Conservation (phyloP, 2,888 invertebrate genomes). For the Synergus itoensis region DNA sequence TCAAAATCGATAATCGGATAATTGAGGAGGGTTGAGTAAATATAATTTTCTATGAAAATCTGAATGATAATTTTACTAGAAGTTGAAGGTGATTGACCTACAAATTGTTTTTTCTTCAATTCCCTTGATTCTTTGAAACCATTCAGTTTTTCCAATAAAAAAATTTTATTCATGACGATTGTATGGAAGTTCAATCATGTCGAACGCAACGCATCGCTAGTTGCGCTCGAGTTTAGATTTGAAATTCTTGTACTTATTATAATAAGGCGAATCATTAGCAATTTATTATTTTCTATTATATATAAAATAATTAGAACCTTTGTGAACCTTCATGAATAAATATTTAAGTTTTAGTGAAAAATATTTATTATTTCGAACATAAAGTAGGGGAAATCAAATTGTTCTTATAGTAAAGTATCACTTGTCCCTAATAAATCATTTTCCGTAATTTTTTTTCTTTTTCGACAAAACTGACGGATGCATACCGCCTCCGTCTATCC, state of each 20-base stretch:
- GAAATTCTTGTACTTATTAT: not conserved
- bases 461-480: conserved; percentile 17
- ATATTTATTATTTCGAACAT: too few relatives aligned
- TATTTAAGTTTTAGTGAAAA: too few relatives aligned
- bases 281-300: not conserved
- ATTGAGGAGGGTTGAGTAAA: not conserved
- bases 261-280: not conserved
- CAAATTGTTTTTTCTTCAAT: not conserved
- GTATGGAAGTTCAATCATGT: conserved; percentile 30
- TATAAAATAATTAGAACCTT: not conserved
- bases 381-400: too few relatives aligned
- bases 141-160: conserved; percentile 22
- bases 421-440: not conserved
- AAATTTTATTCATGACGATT: conserved; percentile 20
- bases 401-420: too few relatives aligned
- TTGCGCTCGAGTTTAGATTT: not conserved
- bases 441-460: not conserved
- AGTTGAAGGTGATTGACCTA: conserved; percentile 4
- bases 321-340: not conserved
- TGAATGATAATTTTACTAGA: too few relatives aligned
- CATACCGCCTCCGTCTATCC: not conserved
- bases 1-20: too few relatives aligned
- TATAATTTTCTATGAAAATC: too few relatives aligned
- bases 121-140: conserved; percentile 24
- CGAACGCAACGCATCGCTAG: not conserved